A percentile compares a stretch with the other conserved stretches of the same genome.
phyloP scores from a whole-genome alignment of 2,797 vertebrate genomes.

The Podarcis siculus region DNA sequence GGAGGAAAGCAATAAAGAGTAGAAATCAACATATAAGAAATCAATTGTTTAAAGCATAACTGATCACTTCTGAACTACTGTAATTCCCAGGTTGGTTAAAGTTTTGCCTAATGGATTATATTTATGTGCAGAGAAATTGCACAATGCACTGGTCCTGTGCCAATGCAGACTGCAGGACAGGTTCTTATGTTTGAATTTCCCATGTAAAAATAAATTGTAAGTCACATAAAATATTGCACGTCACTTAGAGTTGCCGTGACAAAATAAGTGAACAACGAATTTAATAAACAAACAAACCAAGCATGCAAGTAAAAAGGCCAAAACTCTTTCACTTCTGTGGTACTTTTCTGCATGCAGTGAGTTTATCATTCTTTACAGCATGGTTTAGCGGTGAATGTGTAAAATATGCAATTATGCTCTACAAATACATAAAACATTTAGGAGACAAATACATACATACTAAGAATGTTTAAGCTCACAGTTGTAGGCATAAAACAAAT shows the following conservation, averaged over 20 bases:
- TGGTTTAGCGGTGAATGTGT: neutral
- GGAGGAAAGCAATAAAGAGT: neutral
- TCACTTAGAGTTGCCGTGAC: no score
- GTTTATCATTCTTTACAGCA: neutral
- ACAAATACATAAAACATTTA: neutral
- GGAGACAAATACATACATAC: neutral
- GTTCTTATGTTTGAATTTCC: neutral
- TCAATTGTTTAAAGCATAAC: neutral
- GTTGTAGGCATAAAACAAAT: neutral
- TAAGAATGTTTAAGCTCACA: neutral
- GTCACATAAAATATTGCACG: neutral
- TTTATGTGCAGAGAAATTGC: neutral
- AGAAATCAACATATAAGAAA: neutral
- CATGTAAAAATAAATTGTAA: neutral
- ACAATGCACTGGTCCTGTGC: neutral
- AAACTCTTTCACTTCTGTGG: neutral
- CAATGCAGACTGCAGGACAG: neutral
- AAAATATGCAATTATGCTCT: neutral
- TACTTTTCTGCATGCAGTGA: neutral
- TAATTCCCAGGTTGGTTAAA: neutral
- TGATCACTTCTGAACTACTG: neutral
- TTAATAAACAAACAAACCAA: neutral
- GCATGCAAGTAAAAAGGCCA: neutral
- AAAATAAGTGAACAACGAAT: no score
- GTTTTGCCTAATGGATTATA: neutral